Evolutionary conservation across 2,113 vertebrate species (phyloP).

Genomic region (Scatophagus argus): DNA sequence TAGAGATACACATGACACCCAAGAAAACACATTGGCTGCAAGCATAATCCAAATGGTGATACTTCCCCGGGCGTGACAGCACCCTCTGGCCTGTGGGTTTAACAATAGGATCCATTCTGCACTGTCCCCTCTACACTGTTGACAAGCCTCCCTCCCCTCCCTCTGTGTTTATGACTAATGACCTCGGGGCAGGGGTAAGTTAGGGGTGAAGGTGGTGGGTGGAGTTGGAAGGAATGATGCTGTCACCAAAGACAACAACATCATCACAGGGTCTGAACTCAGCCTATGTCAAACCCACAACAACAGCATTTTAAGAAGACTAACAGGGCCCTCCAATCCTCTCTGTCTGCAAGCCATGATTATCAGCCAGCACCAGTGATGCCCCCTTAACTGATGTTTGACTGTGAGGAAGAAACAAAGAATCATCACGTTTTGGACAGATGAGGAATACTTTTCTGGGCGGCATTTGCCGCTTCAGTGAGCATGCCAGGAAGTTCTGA

Average conservation of each 20-base stretch:
- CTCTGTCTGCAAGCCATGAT: conserved; percentile 11
- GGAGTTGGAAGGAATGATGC: conserved; percentile 2
- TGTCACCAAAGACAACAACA: conserved; percentile 49
- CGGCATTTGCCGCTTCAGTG: conserved; percentile 59
- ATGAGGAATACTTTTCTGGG: conserved; percentile 18
- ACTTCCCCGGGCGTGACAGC: conserved; percentile 65
- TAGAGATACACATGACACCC: conserved; percentile 24
- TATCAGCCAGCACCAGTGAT: conserved; percentile 16
- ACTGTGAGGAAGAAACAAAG: conserved; percentile 10
- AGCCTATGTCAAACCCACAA: neutral
- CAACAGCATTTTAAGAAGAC: conserved; percentile 9
- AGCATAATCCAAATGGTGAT: conserved; percentile 61
- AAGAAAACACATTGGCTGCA: conserved; percentile 57
- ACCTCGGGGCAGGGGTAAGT: conserved; percentile 67
- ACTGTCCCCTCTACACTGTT: conserved; percentile 40
- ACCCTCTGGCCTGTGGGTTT: conserved; percentile 64
- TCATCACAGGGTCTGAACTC: conserved; percentile 26
- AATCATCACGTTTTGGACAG: conserved; percentile 50
- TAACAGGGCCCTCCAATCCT: too few relatives aligned
- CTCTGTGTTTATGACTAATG: conserved; percentile 63
- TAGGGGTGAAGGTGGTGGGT: conserved; percentile 57
- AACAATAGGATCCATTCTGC: conserved; percentile 80
- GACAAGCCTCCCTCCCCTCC: conserved; percentile 42
- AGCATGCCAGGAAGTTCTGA: conserved; percentile 57
- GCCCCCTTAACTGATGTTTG: conserved; percentile 16